phyloP scores from a whole-genome alignment of 2,797 vertebrate species.

The Todus mexicanus region DNA sequence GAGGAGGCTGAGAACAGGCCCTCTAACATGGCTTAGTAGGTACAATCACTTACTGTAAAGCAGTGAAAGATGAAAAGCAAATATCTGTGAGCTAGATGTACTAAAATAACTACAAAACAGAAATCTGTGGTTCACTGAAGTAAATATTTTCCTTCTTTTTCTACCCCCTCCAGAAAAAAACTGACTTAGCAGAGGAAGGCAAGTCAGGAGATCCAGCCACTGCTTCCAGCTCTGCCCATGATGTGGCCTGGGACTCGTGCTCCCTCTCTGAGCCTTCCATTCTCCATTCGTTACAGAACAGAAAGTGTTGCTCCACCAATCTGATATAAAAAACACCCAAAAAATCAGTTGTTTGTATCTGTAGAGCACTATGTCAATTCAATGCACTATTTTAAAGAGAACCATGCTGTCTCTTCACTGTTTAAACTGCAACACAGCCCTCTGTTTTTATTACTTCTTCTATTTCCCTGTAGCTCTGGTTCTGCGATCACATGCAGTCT shows the following conservation, averaged over 20 bases:
- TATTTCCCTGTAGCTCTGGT: neutral
- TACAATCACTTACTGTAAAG: neutral
- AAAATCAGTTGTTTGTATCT: neutral
- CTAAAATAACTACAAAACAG: neutral
- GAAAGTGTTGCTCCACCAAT: neutral
- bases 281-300: neutral
- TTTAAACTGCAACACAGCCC: neutral
- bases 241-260: neutral
- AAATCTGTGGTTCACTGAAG: neutral
- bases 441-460: neutral
- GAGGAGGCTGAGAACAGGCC: neutral
- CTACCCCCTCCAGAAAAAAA: neutral
- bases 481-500: accelerated
- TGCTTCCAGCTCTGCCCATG: conserved; percentile 3
- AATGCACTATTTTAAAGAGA: neutral
- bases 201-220: neutral
- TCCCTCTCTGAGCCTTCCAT: neutral
- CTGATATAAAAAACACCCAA: neutral
- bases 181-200: neutral
- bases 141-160: neutral
- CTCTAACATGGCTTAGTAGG: neutral
- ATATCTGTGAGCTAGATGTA: neutral
- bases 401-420: neutral
- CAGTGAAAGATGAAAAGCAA: neutral
- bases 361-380: neutral